Conservation (phyloP, 2,888 invertebrate species). For the Opisthograptis luteolata region DNA sequence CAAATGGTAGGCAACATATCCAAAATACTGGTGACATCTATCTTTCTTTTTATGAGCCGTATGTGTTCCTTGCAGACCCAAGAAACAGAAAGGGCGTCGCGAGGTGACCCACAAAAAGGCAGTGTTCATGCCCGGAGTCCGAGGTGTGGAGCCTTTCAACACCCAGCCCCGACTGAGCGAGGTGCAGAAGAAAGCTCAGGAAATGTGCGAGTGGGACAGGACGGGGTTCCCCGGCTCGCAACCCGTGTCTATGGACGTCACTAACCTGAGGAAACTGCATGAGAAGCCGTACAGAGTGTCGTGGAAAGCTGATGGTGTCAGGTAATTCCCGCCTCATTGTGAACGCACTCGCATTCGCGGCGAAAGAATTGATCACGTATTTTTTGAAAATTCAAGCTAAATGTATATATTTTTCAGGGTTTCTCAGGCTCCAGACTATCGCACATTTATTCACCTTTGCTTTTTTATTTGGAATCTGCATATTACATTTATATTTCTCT, state of each 20-base stretch:
- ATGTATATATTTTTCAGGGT: too few species aligned
- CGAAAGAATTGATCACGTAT: too few species aligned
- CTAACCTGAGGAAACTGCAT: constrained; percentile 90
- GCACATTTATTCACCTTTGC: too few species aligned
- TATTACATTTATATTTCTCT: too few species aligned
- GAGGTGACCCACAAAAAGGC: constrained; percentile 86
- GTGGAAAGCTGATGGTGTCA: constrained; percentile 99
- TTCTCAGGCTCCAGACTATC: too few species aligned
- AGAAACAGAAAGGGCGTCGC: constrained; percentile 69
- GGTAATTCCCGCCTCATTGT: constrained; percentile 83
- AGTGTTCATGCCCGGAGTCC: constrained; percentile 94
- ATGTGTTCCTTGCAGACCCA: constrained; percentile 20
- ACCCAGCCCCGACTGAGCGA: constrained; percentile 84
- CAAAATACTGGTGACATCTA: too few species aligned
- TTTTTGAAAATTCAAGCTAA: too few species aligned
- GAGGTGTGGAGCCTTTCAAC: constrained; percentile 89
- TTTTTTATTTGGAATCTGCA: too few species aligned
- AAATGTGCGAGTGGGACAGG: constrained; percentile 91
- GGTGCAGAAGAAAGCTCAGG: constrained; percentile 89
- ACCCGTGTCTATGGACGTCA: constrained; percentile 97
- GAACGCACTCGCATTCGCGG: too few species aligned
- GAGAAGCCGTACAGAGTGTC: constrained; percentile 96
- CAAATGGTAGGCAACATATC: too few species aligned
- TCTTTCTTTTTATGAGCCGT: too few species aligned
- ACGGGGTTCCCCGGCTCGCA: constrained; percentile 98